Percentiles rank a stretch among this genome's conserved stretches.
phyloP scores from a whole-genome alignment of 2,113 vertebrate genomes.

The Psettodes erumei region DNA sequence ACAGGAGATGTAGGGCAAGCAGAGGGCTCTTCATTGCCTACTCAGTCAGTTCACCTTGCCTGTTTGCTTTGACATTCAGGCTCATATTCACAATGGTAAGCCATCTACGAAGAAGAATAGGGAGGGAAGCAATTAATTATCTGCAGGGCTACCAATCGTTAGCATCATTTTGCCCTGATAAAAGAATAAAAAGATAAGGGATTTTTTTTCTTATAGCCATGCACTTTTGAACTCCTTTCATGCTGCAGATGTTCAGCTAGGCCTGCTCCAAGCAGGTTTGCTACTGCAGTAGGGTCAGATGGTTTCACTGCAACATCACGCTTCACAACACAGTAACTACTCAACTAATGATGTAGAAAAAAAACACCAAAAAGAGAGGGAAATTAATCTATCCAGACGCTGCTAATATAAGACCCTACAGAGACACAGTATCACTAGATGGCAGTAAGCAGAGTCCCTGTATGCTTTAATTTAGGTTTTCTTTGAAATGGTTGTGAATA shows the following conservation, averaged over 20 bases:
- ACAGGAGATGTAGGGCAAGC: slow-evolving; percentile 57
- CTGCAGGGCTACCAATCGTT: not conserved
- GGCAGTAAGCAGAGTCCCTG: not conserved
- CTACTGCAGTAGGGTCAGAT: not conserved
- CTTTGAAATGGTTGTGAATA: not conserved
- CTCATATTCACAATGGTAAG: slow-evolving; percentile 38
- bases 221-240: not conserved
- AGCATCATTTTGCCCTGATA: not conserved
- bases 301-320: not conserved
- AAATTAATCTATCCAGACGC: fast-evolving
- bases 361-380: not conserved
- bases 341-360: not conserved
- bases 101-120: slow-evolving; percentile 5
- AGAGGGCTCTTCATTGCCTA: slow-evolving; percentile 62
- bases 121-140: slow-evolving; percentile 24
- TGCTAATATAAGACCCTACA: not conserved
- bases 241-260: not conserved
- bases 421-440: not conserved
- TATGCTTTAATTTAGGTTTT: not conserved
- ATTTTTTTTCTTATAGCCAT: not conserved
- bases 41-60: slow-evolving; percentile 57
- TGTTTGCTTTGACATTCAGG: slow-evolving; percentile 66
- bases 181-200: not conserved
- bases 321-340: not conserved
- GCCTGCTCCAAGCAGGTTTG: slow-evolving; percentile 1